A percentile compares a stretch with the other conserved stretches of the same genome.
Evolutionary conservation across 2,888 invertebrate species (phyloP).

Genomic region (Megastigmus dorsalis): DNA sequence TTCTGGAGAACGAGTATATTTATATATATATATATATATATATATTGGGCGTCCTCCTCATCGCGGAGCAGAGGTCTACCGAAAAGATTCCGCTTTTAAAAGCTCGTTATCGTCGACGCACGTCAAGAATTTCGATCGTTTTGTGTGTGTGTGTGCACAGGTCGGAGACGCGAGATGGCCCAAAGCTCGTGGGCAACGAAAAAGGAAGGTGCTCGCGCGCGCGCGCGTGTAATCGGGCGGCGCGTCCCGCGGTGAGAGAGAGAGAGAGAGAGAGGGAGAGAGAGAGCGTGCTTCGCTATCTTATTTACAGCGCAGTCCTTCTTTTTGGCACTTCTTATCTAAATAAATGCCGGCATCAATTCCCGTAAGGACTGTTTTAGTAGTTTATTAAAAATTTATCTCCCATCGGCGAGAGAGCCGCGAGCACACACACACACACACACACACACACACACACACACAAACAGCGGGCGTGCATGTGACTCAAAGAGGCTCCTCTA

Average conservation of each 20-base stretch:
- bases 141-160: no score
- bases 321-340: constrained; percentile 51
- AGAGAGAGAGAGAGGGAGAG: no score
- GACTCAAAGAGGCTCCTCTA: not conserved
- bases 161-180: not conserved
- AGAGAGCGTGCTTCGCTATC: constrained; percentile 40
- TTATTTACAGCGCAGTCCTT: constrained; percentile 48
- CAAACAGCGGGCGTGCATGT: no score
- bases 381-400: constrained; percentile 49
- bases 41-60: no score
- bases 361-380: constrained; percentile 36
- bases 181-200: not conserved
- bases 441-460: not conserved
- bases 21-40: no score
- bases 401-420: constrained; percentile 6
- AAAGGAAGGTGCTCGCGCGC: not conserved
- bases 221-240: not conserved
- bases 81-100: no score
- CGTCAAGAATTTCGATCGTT: constrained; percentile 6
- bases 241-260: no score
- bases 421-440: not conserved
- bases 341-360: constrained; percentile 43
- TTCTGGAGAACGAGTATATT: constrained; percentile 13
- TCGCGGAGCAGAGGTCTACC: no score
- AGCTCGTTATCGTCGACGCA: not conserved